phyloP scores from a whole-genome alignment of 2,888 invertebrate genomes.

The Cantharis flavilabris region DNA sequence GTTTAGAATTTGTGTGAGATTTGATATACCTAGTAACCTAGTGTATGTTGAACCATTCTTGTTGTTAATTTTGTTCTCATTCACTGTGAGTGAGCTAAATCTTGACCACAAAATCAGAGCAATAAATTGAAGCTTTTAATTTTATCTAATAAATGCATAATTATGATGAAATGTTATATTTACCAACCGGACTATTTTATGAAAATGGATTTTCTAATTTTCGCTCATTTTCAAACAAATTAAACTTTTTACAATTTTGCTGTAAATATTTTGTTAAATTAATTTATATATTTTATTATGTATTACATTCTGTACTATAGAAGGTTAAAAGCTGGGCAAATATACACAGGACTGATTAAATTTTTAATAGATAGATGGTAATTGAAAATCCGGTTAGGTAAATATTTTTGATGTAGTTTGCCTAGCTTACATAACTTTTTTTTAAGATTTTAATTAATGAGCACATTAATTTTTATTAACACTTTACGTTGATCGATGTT shows the following conservation, averaged over 20 bases:
- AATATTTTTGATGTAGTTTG: not conserved
- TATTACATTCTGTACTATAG: not conserved
- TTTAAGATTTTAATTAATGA: not conserved
- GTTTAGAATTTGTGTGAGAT: too few species aligned
- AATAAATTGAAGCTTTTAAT: not conserved
- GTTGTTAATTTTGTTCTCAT: too few species aligned
- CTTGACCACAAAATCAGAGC: not conserved
- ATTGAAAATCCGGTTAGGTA: not conserved
- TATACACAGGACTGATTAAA: not conserved
- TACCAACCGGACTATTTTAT: not conserved
- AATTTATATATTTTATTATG: too few species aligned
- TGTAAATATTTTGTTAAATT: not conserved
- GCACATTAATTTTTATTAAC: not conserved
- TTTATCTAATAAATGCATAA: not conserved
- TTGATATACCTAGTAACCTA: too few species aligned
- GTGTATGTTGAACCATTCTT: too few species aligned
- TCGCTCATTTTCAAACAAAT: not conserved
- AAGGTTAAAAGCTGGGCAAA: not conserved
- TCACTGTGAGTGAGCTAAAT: too few species aligned
- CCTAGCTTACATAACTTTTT: not conserved
- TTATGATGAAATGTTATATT: not conserved
- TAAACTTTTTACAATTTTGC: not conserved
- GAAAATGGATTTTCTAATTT: not conserved
- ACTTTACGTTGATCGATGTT: not conserved
- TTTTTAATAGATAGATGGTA: not conserved